Evolutionary conservation across 2,888 invertebrate genomes (phyloP).

Genomic region (Empis stercorea): DNA sequence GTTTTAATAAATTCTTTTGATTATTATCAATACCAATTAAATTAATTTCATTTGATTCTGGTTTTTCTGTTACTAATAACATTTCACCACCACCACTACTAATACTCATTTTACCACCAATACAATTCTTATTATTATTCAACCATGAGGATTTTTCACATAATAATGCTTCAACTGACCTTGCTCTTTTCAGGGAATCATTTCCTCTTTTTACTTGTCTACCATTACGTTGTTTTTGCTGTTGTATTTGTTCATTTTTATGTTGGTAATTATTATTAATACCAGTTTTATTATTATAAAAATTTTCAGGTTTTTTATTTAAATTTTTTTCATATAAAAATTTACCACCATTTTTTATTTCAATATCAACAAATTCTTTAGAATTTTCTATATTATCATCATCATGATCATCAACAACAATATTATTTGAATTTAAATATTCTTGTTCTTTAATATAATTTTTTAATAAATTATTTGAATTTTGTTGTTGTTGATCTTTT

Average conservation of each 20-base stretch:
- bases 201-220: conserved; percentile 42
- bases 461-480: background rate
- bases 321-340: background rate
- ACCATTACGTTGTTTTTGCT: conserved; percentile 13
- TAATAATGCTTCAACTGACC: conserved; percentile 73
- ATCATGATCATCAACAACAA: background rate
- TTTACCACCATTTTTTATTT: conserved; percentile 1
- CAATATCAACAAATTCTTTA: background rate
- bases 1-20: background rate
- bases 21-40: background rate
- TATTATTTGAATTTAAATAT: background rate
- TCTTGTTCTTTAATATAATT: background rate
- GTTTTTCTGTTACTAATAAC: background rate
- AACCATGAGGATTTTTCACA: conserved; percentile 43
- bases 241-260: background rate
- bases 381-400: conserved; percentile 6
- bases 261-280: background rate
- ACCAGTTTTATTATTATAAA: background rate
- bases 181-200: conserved; percentile 65
- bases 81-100: background rate
- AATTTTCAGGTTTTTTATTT: background rate
- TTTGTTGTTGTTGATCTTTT: background rate
- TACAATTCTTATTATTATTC: background rate
- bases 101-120: conserved; percentile 6
- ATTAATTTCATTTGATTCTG: background rate